A percentile compares a stretch with the other conserved stretches of the same genome.
phyloP scores from a whole-genome alignment of 2,113 vertebrate genomes.

The Tetrao urogallus region DNA sequence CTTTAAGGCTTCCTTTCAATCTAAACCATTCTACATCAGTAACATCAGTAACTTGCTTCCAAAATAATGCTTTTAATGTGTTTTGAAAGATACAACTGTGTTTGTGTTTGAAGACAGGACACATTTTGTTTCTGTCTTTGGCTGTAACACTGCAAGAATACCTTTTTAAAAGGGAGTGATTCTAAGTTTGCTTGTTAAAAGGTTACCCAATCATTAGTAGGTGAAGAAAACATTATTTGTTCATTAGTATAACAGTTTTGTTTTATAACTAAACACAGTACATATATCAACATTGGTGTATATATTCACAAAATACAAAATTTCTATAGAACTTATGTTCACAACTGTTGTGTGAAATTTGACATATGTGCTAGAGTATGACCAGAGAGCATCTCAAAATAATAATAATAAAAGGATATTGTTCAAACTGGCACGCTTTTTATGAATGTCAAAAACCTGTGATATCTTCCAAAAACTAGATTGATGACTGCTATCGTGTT shows the following conservation, averaged over 20 bases:
- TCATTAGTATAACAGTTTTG: not conserved
- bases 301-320: not conserved
- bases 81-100: not conserved
- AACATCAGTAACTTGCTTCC: not conserved
- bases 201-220: not conserved
- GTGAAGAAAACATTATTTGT: not conserved
- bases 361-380: not conserved
- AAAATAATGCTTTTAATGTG: not conserved
- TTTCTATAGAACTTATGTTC: not conserved
- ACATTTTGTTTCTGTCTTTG: not conserved
- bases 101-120: not conserved
- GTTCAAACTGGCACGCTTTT: slow-evolving; percentile 66
- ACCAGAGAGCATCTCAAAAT: not conserved
- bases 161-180: not conserved
- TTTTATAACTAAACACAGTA: not conserved
- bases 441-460: slow-evolving; percentile 64
- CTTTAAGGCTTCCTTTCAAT: not conserved
- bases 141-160: not conserved
- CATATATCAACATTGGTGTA: not conserved
- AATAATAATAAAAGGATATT: not conserved
- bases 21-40: not conserved
- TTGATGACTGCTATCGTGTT: slow-evolving; percentile 71
- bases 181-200: not conserved
- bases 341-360: not conserved
- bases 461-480: slow-evolving; percentile 62